These are phyloP conservation scores for Penaeus japonicus DNA, from an alignment of 1,140 invertebrate genomes.

Conservation along the genomic window DNA sequence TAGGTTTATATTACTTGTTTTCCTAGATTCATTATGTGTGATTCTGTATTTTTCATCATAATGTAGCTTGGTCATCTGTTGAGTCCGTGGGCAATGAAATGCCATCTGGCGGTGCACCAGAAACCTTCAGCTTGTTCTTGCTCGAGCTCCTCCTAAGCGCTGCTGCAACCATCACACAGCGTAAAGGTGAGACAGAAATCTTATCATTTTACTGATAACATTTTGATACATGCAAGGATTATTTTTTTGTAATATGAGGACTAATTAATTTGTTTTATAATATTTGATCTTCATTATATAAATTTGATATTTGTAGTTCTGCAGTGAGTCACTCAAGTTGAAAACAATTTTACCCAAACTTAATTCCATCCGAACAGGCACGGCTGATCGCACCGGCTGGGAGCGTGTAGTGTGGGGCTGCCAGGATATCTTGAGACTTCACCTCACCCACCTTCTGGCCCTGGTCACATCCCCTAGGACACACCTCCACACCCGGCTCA, in stretches of 20 bases:
- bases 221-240: too few species aligned
- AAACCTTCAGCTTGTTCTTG: slow-evolving; percentile 32
- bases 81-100: slow-evolving; percentile 33
- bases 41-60: not conserved
- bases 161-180: slow-evolving; percentile 32
- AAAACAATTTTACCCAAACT: too few species aligned
- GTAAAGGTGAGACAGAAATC: slow-evolving; percentile 9
- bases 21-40: too few species aligned
- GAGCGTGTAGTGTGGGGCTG: slow-evolving; percentile 49
- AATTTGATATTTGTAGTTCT: too few species aligned
- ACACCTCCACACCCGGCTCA: slow-evolving; percentile 29
- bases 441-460: slow-evolving; percentile 35
- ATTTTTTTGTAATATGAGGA: too few species aligned
- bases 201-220: too few species aligned
- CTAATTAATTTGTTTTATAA: too few species aligned
- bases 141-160: slow-evolving; percentile 29
- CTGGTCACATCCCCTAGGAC: slow-evolving; percentile 37
- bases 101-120: slow-evolving; percentile 19
- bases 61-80: slow-evolving; percentile 40
- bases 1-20: too few species aligned
- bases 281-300: too few species aligned
- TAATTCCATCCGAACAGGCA: not conserved
- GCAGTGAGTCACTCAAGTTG: too few species aligned
- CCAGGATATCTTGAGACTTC: slow-evolving; percentile 33
- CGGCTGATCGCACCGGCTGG: slow-evolving; percentile 36